These are phyloP conservation scores for Salticus scenicus DNA, from an alignment of 2,888 invertebrate genomes.

Conservation along the genomic window DNA sequence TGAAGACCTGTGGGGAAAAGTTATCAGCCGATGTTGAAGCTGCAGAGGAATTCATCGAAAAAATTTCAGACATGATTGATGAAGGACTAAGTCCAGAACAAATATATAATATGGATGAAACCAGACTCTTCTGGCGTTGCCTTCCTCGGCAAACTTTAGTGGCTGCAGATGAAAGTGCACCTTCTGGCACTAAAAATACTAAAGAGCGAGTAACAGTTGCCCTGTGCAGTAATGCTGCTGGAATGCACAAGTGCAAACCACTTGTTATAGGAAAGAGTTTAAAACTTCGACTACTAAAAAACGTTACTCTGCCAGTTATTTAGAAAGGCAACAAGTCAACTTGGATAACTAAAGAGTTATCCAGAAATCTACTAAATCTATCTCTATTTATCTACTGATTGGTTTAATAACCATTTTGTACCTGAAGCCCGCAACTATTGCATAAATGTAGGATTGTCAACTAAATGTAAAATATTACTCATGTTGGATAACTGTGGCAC, in stretches of 20 bases:
- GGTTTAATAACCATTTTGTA: too few species aligned
- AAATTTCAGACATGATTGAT: not conserved
- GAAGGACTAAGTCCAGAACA: not conserved
- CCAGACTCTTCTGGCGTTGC: not conserved
- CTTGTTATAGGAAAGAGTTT: not conserved
- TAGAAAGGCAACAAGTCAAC: not conserved
- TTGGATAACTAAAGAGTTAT: not conserved
- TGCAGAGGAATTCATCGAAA: not conserved
- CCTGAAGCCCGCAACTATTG: too few species aligned
- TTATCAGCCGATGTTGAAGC: not conserved
- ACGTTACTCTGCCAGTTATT: too few species aligned
- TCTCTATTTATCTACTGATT: too few species aligned
- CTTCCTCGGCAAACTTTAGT: not conserved
- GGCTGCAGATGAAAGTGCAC: not conserved
- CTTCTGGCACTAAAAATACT: too few species aligned
- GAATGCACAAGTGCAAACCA: not conserved
- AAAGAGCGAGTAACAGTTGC: too few species aligned
- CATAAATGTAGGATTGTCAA: too few species aligned
- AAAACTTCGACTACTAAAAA: not conserved
- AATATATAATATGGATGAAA: not conserved
- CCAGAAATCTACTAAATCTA: too few species aligned
- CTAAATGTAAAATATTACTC: too few species aligned
- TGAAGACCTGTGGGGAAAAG: not conserved
- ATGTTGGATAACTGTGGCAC: too few species aligned
- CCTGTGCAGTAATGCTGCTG: too few species aligned